Conservation (phyloP, 1,140 invertebrate genomes). For the Magallana angulata region DNA sequence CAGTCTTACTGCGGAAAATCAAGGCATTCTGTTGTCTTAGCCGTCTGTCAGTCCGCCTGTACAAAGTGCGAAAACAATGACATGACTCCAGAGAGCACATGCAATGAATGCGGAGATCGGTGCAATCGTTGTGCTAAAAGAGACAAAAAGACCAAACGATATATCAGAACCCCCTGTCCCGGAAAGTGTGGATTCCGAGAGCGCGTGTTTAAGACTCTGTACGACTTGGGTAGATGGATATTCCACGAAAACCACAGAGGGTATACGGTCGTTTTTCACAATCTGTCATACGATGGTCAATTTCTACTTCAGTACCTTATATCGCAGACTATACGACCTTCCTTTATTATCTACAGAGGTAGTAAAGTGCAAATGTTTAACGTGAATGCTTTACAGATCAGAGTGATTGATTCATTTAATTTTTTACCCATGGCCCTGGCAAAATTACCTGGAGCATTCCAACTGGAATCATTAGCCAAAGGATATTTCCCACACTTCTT, state of each 20-base stretch:
- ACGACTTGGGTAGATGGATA: too few species aligned
- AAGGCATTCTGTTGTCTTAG: conserved; percentile 32
- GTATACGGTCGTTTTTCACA: too few species aligned
- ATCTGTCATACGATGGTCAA: too few species aligned
- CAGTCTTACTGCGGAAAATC: conserved; percentile 43
- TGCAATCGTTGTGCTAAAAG: too few species aligned
- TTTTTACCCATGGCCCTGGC: background rate
- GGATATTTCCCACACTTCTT: conserved; percentile 57
- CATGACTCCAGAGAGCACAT: background rate
- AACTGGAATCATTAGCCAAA: conserved; percentile 44
- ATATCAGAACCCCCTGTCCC: conserved; percentile 23
- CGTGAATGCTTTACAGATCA: conserved; percentile 35
- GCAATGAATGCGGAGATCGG: conserved; percentile 3
- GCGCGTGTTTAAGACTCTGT: too few species aligned
- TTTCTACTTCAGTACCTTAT: too few species aligned
- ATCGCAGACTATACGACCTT: background rate
- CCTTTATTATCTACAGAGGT: conserved; percentile 31
- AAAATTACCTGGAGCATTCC: conserved; percentile 51
- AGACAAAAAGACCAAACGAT: conserved; percentile 16
- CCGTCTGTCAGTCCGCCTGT: conserved; percentile 43
- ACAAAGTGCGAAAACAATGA: conserved; percentile 35
- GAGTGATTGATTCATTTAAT: conserved; percentile 50
- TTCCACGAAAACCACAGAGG: too few species aligned
- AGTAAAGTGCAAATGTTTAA: background rate
- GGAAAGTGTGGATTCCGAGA: too few species aligned